A percentile compares a stretch with the other conserved stretches of the same genome.
Evolutionary conservation across 2,797 vertebrate genomes (phyloP).

Genomic region (Cygnus olor): DNA sequence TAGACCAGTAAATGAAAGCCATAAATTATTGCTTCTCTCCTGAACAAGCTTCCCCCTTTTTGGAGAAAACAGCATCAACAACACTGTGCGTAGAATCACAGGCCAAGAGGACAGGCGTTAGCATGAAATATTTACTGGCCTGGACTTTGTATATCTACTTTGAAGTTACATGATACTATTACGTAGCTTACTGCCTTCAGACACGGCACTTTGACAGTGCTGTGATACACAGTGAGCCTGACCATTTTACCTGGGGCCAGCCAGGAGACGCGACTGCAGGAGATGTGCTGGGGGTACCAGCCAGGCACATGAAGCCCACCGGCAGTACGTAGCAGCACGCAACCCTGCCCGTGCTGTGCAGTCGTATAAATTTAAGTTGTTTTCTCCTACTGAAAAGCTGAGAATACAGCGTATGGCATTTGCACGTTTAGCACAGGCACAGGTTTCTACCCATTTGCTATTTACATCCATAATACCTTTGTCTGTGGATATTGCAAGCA

Average conservation of each 20-base stretch:
- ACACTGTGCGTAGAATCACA: background rate
- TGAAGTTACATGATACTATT: rapidly evolving
- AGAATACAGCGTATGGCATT: too few relatives aligned
- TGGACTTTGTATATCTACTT: background rate
- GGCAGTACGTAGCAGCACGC: rapidly evolving
- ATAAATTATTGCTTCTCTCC: background rate
- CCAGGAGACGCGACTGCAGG: background rate
- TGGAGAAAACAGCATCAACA: background rate
- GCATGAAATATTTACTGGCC: background rate
- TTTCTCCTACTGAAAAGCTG: background rate
- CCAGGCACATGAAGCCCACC: too few relatives aligned
- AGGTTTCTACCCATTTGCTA: background rate
- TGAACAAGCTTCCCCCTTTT: background rate
- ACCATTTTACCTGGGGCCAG: background rate
- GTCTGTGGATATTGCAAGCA: background rate
- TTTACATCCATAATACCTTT: background rate
- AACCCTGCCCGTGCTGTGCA: background rate
- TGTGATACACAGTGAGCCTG: rapidly evolving
- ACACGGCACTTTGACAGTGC: background rate
- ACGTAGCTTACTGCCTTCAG: background rate
- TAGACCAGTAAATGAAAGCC: background rate
- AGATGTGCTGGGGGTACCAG: background rate
- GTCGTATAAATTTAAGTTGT: background rate
- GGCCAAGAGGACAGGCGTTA: background rate
- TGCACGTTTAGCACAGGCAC: too few relatives aligned